Evolutionary conservation across 1,140 invertebrate species (phyloP), one percentile per base, ranked within the genome.

Genomic region (Drosophila grimshawi): DNA sequence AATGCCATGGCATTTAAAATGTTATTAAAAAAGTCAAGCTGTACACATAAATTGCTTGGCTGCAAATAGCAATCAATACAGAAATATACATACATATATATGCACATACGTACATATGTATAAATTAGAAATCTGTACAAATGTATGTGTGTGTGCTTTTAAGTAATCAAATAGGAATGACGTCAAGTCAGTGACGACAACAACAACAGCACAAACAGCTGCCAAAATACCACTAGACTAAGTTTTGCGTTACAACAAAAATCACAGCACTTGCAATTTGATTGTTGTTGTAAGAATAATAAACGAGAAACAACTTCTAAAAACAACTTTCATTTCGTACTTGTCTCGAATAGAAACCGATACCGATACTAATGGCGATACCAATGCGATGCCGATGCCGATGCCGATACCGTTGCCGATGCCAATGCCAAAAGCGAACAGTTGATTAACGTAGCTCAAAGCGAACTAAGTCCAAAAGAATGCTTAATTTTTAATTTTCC

Each of bases 1-100:
- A 86, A 86, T 86, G 82, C 83, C 82, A 82, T 83, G 82, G 83
- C 82, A 88, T 86, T 86, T 86, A 88, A 88, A 86, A 88, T 88
- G 80, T 83, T 88, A 86, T 88, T 80, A 80, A 82, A 83, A 78
- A 78, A 78, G 67, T 86, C 69, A 48, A 70, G 65, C 67, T 62
- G 51, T 82, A 83, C 79, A 86, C 81, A 82, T 82, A 86, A 79
- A 86, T 86, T 85, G 81, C 67, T 64, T 59, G 76, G 72, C 72
- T 68, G 77, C 81, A 86, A 80, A 69, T 65, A 71, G 76, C 69
- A 80, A 85, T 77, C 80, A 72, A 86, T 79, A 76, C 76, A 75
- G 68, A 45, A 73, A 76, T 56, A 56, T 33, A 62, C 48, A 41
- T 52, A 45, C 2, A 61, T 3, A 63, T 60, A 49, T 39, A 80